Base-by-base conservation (phyloP, 1,140 invertebrate genomes). In the Danaus melanippus region DNA sequence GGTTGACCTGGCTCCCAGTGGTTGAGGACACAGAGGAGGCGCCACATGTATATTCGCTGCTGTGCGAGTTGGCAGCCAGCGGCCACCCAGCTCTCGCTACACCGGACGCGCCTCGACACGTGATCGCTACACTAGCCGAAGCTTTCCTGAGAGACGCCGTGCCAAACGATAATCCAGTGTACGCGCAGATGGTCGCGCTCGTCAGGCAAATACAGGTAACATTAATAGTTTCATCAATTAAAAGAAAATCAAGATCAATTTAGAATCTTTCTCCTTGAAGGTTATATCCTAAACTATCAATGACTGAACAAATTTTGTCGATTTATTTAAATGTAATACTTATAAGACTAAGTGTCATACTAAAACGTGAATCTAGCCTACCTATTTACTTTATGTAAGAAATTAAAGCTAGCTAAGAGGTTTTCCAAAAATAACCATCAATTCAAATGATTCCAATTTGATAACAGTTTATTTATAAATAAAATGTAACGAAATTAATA, bases 21-120 rank as follows among this genome's bases (percentile, higher is more conserved):
- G 93, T 93, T 62, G 97, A 98, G 84, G 98, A 99, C 86, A 90
- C 92, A 15, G 98, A 99, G 69, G 98, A 99, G 87, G 94, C 96
- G 52, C 93, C 93, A 47, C 94, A 98, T 77, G 93, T 99, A 42
- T 99, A 99, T 82, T 93, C 92, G 55, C 97, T 98, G 86, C 87
- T 99, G 32, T 99, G 97, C 87, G 96, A 98, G 88, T 89, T 99
- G 42, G 93, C 98, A 50, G 96, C 98, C 88, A 89, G 90, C 57
- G 97, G 98, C 81, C 94, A 99, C 88, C 92, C 94, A 5, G 86
- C 92, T 42, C 91, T 98, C 46, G 90, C 89, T 32, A 92, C 96
- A 70, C 96, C 97, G 74, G 88, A 91, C 51, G 98, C 98, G 88
- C 89, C 99, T 65, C 96, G 96, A 17, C 90, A 91, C 58, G 91